These are phyloP conservation scores for Patagioenas fasciata DNA, from an alignment of 2,113 vertebrate species.

Conservation along the genomic window DNA sequence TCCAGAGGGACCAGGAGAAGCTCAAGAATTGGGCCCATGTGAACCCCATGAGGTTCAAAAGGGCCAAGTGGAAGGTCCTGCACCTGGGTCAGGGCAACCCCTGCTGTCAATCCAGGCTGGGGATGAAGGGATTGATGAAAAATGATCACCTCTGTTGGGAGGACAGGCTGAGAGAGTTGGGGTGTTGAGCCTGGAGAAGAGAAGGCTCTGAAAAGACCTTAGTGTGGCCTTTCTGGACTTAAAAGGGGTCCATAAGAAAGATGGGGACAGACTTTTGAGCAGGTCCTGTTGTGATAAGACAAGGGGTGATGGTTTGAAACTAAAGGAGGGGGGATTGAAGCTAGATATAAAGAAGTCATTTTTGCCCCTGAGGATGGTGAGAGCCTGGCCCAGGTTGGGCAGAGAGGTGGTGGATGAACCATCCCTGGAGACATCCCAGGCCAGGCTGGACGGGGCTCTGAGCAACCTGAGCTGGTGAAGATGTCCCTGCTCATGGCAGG, in stretches of 20 bases:
- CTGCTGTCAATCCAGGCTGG: fast-evolving
- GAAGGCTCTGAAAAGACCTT: background rate
- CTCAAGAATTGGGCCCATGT: fast-evolving
- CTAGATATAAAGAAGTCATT: no score
- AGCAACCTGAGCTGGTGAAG: background rate
- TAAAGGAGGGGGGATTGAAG: no score
- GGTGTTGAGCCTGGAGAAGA: background rate
- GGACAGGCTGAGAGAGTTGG: background rate
- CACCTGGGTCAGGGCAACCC: fast-evolving
- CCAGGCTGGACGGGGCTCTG: fast-evolving
- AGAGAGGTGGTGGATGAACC: background rate
- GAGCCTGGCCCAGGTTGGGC: fast-evolving
- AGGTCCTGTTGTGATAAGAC: fast-evolving
- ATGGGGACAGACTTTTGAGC: background rate
- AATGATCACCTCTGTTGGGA: no score
- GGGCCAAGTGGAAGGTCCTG: background rate
- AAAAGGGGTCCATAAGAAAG: fast-evolving
- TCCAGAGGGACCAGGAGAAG: background rate
- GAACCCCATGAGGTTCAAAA: background rate
- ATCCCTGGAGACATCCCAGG: background rate
- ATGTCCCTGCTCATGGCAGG: background rate
- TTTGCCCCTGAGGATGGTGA: background rate
- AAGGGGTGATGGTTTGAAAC: background rate
- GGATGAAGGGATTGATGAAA: background rate
- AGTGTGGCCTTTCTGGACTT: no score